Conservation (phyloP, 2,888 invertebrate species). For the Ectemnius continuus region DNA sequence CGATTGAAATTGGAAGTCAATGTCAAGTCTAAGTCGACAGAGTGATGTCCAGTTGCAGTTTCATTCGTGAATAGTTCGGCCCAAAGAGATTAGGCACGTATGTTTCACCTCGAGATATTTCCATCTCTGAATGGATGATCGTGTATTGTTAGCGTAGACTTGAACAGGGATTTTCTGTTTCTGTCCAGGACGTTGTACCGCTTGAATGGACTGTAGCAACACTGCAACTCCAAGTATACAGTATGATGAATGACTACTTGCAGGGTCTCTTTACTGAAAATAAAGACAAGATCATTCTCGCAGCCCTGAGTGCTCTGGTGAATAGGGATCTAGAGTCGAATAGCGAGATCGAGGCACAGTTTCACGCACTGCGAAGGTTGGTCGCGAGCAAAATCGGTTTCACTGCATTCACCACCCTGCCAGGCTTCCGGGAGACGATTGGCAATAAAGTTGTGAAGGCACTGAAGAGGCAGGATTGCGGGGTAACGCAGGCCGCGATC, state of each 20-base stretch:
- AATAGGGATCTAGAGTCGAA: slow-evolving; percentile 84
- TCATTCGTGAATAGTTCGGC: too few species aligned
- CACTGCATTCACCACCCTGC: slow-evolving; percentile 93
- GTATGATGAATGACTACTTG: slow-evolving; percentile 74
- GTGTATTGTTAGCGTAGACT: slow-evolving; percentile 1
- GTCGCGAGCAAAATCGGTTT: slow-evolving; percentile 99
- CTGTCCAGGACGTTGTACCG: slow-evolving; percentile 71
- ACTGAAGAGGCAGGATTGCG: slow-evolving; percentile 90
- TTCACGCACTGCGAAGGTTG: slow-evolving; percentile 94
- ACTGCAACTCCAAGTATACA: slow-evolving; percentile 69
- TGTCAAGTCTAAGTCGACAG: too few species aligned
- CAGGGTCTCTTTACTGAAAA: slow-evolving; percentile 98
- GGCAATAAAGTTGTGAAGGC: slow-evolving; percentile 95
- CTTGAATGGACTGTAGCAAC: slow-evolving; percentile 75
- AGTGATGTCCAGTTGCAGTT: too few species aligned
- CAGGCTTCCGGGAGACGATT: slow-evolving; percentile 96
- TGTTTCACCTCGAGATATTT: slow-evolving; percentile 9
- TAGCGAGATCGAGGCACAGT: slow-evolving; percentile 93
- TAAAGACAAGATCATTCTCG: slow-evolving; percentile 97
- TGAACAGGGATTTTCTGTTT: slow-evolving; percentile 58
- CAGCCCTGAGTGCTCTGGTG: slow-evolving; percentile 91
- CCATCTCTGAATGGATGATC: slow-evolving; percentile 13
- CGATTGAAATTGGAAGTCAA: too few species aligned
- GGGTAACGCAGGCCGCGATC: slow-evolving; percentile 96
- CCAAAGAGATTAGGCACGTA: too few species aligned